These are phyloP conservation scores for Helicolenus hilgendorfi DNA, from an alignment of 2,797 vertebrate species.

Conservation along the genomic window DNA sequence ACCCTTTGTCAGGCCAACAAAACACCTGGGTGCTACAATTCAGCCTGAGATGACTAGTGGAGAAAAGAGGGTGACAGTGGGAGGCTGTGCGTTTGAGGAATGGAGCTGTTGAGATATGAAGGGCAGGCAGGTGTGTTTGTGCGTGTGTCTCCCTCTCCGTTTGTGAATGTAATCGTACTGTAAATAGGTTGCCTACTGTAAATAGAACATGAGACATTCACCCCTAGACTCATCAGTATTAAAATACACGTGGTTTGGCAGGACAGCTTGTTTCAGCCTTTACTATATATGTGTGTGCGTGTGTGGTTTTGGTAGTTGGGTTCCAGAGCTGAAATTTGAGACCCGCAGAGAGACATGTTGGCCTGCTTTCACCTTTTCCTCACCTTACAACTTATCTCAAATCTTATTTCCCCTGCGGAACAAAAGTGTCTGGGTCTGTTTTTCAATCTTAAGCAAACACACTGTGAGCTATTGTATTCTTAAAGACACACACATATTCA, in stretches of 20 bases:
- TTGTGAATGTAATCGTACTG: conserved; percentile 55
- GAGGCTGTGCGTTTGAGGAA: conserved; percentile 29
- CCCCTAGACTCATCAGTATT: conserved; percentile 46
- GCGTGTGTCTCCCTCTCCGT: neutral
- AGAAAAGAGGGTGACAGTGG: neutral
- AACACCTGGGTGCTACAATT: conserved; percentile 72
- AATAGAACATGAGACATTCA: conserved; percentile 64
- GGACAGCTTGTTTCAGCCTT: conserved; percentile 16
- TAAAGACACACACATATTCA: conserved; percentile 22
- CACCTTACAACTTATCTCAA: conserved; percentile 57
- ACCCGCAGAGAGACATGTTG: conserved; percentile 26
- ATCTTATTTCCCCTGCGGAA: conserved; percentile 57
- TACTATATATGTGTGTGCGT: neutral
- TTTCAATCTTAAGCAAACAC: conserved; percentile 55
- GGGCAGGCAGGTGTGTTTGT: conserved; percentile 62
- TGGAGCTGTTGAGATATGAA: conserved; percentile 63
- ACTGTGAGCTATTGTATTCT: conserved; percentile 18
- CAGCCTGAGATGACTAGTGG: conserved; percentile 6
- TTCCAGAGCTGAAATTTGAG: conserved; percentile 33
- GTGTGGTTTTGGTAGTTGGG: neutral
- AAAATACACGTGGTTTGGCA: conserved; percentile 65
- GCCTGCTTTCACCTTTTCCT: conserved; percentile 51
- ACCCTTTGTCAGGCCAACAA: conserved; percentile 64
- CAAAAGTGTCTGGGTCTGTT: neutral
- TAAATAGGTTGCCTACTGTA: conserved; percentile 67